These are phyloP conservation scores for Sesamia inferens DNA, from an alignment of 2,888 invertebrate species.

Conservation along the genomic window DNA sequence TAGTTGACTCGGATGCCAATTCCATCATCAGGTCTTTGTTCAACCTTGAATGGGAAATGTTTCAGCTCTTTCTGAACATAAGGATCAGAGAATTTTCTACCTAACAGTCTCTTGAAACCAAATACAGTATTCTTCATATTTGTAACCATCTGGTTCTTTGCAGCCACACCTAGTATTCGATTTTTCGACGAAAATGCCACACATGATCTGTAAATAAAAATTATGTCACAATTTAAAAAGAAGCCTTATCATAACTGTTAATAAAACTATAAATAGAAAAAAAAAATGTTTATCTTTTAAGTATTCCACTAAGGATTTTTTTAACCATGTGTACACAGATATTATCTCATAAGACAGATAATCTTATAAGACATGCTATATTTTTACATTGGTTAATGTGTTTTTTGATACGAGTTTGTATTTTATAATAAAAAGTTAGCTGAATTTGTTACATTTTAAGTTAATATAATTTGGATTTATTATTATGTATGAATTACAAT, in stretches of 20 bases:
- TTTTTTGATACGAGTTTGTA: not conserved
- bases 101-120: conserved; percentile 97
- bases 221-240: not conserved
- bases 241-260: not conserved
- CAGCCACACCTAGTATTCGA: conserved; percentile 98
- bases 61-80: conserved; percentile 95
- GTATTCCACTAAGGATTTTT: not conserved
- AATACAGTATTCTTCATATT: conserved; percentile 99
- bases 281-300: not conserved
- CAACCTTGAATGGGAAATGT: conserved; percentile 94
- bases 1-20: conserved; percentile 97
- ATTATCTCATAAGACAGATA: not conserved
- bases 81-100: conserved; percentile 96
- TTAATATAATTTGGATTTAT: not conserved
- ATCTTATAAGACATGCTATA: not conserved
- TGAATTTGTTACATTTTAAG: not conserved
- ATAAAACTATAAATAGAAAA: not conserved
- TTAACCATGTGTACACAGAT: not conserved
- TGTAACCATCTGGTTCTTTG: conserved; percentile 98
- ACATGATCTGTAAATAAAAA: conserved; percentile 93
- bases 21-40: conserved; percentile 93
- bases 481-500: not conserved
- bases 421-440: not conserved
- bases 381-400: not conserved
- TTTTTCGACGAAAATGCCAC: conserved; percentile 98